Base-by-base conservation (phyloP, 23 tunicate species). In the Oikopleura vanhoeffeni region DNA sequence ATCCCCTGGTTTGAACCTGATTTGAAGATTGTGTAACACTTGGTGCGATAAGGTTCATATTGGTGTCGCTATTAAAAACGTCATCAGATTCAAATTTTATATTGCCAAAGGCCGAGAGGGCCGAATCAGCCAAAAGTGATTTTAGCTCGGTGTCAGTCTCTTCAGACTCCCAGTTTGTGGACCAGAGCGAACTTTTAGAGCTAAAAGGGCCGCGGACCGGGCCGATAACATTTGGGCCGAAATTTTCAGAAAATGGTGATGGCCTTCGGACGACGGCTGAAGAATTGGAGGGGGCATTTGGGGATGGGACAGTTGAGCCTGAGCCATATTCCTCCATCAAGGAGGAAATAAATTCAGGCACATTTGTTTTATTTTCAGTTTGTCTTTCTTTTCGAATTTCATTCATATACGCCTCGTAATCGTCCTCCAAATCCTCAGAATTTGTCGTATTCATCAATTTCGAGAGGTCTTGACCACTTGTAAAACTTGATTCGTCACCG, bases 261-360 rank as follows among this genome's bases (percentile, higher is more conserved):
- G 64, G 64, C 18, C 64, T 13, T 49, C 64, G 64, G 24, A 49
- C 24, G 13, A 24, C 18, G 13, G 64, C 13, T 49, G 64, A 49
- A 24, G 24, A 13, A 13, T 28, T 71, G 27, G 79, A 18, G 4
- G 34, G 79, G 60, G 18, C 18, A 13, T 38, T 18, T 38, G 79
- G 2, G 27, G 3, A 30, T 30, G 79, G 27, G 4, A 13, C 79
- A 3, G 35, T 13, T 38, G 79, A 71, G 38, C 79, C 27, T 33
- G 79, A 18, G 34, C 79, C 79, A 30, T 71, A 71, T 32, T 71
- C 79, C 36, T 71, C 79, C 79, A 71, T 71, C 34, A 71, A 38
- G 34, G 79, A 28, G 4, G 79, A 33, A 30, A 71, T 71, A 4
- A 71, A 33, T 2, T 18, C 27, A 2, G 79, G 79, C 34, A 71